Conservation (phyloP, 2,888 invertebrate genomes). For the Petrolisthes manimaculis region DNA sequence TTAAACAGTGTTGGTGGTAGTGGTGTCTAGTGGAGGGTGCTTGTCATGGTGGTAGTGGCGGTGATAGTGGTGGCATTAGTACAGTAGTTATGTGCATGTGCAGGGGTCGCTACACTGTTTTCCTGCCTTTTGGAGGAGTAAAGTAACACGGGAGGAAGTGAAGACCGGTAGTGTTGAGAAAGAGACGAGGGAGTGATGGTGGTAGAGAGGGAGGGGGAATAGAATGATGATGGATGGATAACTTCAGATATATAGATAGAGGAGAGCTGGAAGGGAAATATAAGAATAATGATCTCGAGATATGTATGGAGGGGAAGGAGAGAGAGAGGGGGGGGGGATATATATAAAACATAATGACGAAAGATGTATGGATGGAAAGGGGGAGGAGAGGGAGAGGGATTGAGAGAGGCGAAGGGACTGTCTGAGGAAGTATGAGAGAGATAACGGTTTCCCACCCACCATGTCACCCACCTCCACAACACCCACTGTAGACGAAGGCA, state of each 20-base stretch:
- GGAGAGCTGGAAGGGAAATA: background rate
- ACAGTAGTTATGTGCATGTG: no score
- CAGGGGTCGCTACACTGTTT: no score
- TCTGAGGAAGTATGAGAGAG: conserved; percentile 20
- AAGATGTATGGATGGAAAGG: background rate
- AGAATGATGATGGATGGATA: background rate
- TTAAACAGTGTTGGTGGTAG: no score
- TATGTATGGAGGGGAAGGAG: background rate
- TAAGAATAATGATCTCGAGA: background rate
- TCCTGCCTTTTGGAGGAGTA: no score
- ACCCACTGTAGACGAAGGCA: background rate
- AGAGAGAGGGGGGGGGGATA: conserved; percentile 15
- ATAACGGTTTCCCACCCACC: background rate
- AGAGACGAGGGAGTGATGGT: background rate
- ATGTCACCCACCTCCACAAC: background rate
- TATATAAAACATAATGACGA: background rate
- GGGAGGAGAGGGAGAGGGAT: conserved; percentile 9
- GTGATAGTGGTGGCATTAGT: no score
- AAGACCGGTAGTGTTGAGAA: background rate
- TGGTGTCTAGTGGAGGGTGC: no score
- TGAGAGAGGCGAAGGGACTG: background rate
- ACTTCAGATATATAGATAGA: background rate
- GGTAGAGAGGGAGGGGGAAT: background rate
- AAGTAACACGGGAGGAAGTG: background rate
- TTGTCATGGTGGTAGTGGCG: no score